Evolutionary conservation across 2,888 invertebrate species (phyloP), one percentile per base, ranked within the genome.

Genomic region (Drymonia ruficornis): DNA sequence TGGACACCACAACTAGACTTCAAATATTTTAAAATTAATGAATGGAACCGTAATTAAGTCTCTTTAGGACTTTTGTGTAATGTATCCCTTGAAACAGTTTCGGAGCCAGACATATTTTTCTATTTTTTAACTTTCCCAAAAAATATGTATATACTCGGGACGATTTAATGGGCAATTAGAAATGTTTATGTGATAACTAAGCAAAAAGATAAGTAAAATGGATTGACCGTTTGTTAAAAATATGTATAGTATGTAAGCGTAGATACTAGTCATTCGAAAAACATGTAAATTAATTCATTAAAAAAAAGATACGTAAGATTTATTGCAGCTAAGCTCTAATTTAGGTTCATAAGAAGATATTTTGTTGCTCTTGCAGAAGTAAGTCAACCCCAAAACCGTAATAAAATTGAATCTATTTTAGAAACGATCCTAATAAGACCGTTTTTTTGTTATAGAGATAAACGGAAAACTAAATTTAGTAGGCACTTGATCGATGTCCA

Each of bases 31-130:
- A 31, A 31, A 2, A 31, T 31, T 11, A 9, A n/a, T 36, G 5
- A 36, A 11, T 36, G 31, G 11, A 31, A n/a, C 36, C 36, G 5
- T 7, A n/a, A 36, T 36, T 36, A n/a, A 36, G 13, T n/a, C n/a
- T 36, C 36, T 13, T 36, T 36, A 36, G n/a, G 36, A n/a, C 13
- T n/a, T 11, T 36, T 36, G n/a, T n/a, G 2, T n/a, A n/a, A 74
- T 65, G 58, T 54, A 63, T 65, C 70, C 60, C 67, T 59, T 60
- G 59, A 46, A 60, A 57, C 53, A 67, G 61, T 64, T 67, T 61
- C 56, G 47, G 49, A 52, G 36, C 47, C 15, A 55, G 48, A 58
- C 50, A 59, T 59, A 58, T 55, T 65, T 56, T 42, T 46, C 49
- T 55, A 53, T 31, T 31, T 55, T 64, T 67, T 50, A 46, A 50